Evolutionary conservation across 1,140 invertebrate species (phyloP), one percentile per base, ranked within the genome.

Genomic region (Lasaia peninsularis): DNA sequence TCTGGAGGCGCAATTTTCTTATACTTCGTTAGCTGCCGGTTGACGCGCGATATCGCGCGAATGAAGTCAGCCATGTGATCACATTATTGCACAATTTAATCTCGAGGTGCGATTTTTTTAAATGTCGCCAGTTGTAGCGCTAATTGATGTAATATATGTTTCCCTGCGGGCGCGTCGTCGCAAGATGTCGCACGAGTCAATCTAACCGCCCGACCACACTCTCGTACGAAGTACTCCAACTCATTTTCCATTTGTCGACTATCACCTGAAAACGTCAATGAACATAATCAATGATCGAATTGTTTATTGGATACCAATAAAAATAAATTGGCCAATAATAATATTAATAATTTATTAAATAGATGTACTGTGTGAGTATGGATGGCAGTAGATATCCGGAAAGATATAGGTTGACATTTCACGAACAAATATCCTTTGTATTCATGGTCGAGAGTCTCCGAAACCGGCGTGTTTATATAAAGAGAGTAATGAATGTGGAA

Each of bases 171-270:
- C 24, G 78, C 77, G 57, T 88, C 87, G 34, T 82, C 87, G 12
- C 91, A 81, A 44, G 56, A 92, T 91, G 65, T 40, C 90, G 93
- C 76, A 0, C 69, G 66, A 0, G 75, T 71, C 9, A 86, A 56
- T 0, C 86, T 58, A 5, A 84, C 77, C 0, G 78, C 80, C 50
- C 95, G 93, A 0, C 95, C 96, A 84, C 97, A 97, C 90, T 98
- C 98, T 49, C 93, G 90, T 1, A 99, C 93, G 74, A 95, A 98
- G 87, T 98, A 97, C 73, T 98, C 96, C 57, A 99, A 81, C 67
- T 95, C 93, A 40, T 80, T 79, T 28, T 89, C 82, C 4, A 86
- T 3, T 40, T 87, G 79, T 55, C 76, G 78, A 61, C 75, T 86
- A 48, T 86, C 82, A 21, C 81, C 85, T 87, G 60, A 6, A 60